Evolutionary conservation across 1,140 invertebrate genomes (phyloP).

Genomic region (Hylaeus volcanicus): DNA sequence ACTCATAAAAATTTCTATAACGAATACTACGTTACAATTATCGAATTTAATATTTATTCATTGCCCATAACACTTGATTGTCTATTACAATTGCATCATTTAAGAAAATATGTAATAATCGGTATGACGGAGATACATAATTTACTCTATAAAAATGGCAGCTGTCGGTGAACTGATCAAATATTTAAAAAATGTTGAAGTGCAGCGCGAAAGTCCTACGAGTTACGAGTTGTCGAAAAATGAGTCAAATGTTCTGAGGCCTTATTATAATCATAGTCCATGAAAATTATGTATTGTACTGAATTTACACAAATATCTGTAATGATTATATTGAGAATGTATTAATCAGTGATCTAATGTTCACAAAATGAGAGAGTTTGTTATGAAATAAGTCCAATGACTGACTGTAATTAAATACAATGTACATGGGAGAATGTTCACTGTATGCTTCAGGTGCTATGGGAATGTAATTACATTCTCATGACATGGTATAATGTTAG

Average conservation of each 20-base stretch:
- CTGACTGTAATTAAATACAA: slow-evolving; percentile 73
- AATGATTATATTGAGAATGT: slow-evolving; percentile 58
- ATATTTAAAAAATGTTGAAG: not conserved
- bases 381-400: slow-evolving; percentile 76
- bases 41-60: not conserved
- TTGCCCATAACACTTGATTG: not conserved
- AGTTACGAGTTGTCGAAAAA: slow-evolving; percentile 44
- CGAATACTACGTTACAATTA: not conserved
- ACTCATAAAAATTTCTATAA: not conserved
- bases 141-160: not conserved
- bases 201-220: slow-evolving; percentile 12
- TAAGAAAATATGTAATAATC: not conserved
- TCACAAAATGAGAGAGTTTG: slow-evolving; percentile 68
- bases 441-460: slow-evolving; percentile 75
- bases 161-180: not conserved
- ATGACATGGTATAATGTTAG: slow-evolving; percentile 66
- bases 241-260: slow-evolving; percentile 73
- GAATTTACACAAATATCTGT: slow-evolving; percentile 64
- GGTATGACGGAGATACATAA: not conserved
- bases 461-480: slow-evolving; percentile 63
- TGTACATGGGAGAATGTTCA: slow-evolving; percentile 76
- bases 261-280: slow-evolving; percentile 72
- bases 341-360: slow-evolving; percentile 61
- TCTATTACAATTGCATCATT: not conserved
- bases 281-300: slow-evolving; percentile 62